Evolutionary conservation across 1,140 invertebrate species (phyloP).

Genomic region (Harpegnathos saltator): DNA sequence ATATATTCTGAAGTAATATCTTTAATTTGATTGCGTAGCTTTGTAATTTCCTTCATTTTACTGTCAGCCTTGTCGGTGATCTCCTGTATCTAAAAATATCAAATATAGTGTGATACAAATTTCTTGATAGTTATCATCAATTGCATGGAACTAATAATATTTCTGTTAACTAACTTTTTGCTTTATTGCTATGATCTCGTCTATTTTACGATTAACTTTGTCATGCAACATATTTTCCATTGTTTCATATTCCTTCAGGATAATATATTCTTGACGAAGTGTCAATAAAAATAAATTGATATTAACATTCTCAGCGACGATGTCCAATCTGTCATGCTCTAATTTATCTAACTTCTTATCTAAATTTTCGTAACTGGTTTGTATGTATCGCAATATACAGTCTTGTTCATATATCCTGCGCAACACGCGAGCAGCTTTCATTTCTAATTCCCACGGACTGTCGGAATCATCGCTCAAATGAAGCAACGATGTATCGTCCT

Average conservation of each 20-base stretch:
- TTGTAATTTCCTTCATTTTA: conserved; percentile 62
- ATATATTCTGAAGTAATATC: conserved; percentile 87
- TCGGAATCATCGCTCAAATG: conserved; percentile 64
- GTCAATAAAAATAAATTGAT: conserved; percentile 90
- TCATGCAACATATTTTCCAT: conserved; percentile 88
- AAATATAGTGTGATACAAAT: neutral
- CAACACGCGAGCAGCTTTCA: conserved; percentile 77
- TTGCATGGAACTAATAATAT: neutral
- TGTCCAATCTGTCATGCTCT: conserved; percentile 87
- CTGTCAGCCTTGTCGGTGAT: conserved; percentile 69
- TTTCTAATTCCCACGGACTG: conserved; percentile 80
- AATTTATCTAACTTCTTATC: conserved; percentile 89
- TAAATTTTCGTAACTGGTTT: conserved; percentile 87
- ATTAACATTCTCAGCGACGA: conserved; percentile 89
- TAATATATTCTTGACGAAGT: conserved; percentile 92
- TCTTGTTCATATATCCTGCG: conserved; percentile 88
- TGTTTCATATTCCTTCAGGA: conserved; percentile 91
- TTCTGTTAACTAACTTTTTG: conserved; percentile 33
- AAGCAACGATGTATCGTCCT: conserved; percentile 30
- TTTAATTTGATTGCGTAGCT: conserved; percentile 87
- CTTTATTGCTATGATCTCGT: conserved; percentile 74
- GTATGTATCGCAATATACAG: conserved; percentile 87
- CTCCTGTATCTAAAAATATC: conserved; percentile 17
- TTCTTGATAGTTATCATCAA: too few species aligned
- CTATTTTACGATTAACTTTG: conserved; percentile 84